Percentiles rank a stretch among this genome's conserved stretches.
Conservation (phyloP, 2,888 invertebrate species). For the Epirrhoe tristata region DNA sequence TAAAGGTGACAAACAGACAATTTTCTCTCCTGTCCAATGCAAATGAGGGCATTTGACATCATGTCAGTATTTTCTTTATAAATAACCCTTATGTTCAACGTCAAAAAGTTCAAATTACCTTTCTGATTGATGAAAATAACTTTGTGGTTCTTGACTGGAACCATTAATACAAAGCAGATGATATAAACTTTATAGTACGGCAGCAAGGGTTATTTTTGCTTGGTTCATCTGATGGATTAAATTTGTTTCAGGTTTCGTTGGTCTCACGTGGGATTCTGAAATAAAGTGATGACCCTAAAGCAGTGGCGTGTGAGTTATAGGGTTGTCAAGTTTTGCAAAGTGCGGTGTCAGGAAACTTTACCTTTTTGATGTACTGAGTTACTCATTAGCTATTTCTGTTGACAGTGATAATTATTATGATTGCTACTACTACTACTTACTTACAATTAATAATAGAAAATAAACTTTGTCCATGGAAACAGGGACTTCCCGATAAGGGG, state of each 20-base stretch:
- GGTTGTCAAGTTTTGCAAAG: constrained; percentile 53
- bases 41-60: constrained; percentile 69
- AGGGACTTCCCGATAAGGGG: too few species aligned
- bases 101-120: constrained; percentile 38
- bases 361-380: constrained; percentile 13
- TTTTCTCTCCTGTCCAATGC: constrained; percentile 72
- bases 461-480: too few species aligned
- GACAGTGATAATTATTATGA: background rate
- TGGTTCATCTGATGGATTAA: background rate
- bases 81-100: constrained; percentile 29
- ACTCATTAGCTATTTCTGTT: background rate
- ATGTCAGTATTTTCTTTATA: constrained; percentile 25
- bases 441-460: too few species aligned
- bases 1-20: constrained; percentile 70
- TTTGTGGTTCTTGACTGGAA: constrained; percentile 18
- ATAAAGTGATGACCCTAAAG: constrained; percentile 71
- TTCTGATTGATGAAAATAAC: constrained; percentile 1
- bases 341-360: constrained; percentile 22
- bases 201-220: constrained; percentile 35
- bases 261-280: constrained; percentile 66
- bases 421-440: background rate
- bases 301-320: constrained; percentile 62
- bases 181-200: constrained; percentile 19
- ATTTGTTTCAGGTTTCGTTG: constrained; percentile 44
- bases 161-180: constrained; percentile 10